Base-by-base conservation (phyloP, 2,113 vertebrate species). In the Nycticryphes semicollaris region DNA sequence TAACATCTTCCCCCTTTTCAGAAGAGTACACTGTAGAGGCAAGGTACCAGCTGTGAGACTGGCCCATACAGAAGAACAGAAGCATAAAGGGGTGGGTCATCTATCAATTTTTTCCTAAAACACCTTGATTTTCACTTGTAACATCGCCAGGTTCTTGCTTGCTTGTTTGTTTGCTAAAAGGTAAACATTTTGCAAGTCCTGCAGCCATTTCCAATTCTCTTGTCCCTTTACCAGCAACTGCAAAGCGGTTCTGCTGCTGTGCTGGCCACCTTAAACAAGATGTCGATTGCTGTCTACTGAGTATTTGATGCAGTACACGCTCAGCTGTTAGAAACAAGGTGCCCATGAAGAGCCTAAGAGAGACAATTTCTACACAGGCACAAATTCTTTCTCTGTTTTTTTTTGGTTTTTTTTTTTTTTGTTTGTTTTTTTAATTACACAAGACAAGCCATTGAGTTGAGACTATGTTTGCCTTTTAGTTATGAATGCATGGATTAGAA, bases 381-480 rank as follows among this genome's bases (percentile, higher is more conserved):
- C 33, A 47, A 51, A 78, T 64, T 63, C 13, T 83, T 73, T 50
- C 41, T 64, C 67, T 68, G 13, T 53, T 21, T 21, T 8, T 48
- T 48, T 21, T 4, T 45, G 41, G 41, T 47, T 19, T 18, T 47
- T 47, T 47, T 47, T 14, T 45, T 11, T 45, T 45, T 45, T 11
- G 43, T 45, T 45, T 45, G 12, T 27, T 17, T 30, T 54, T 54
- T 54, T 84, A 87, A 64, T 93, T 89, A 25, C 28, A 63, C 45
- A 30, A 74, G 43, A 83, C 80, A 33, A 81, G 25, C 17, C 66
- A 27, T 30, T 57, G 75, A 80, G 48, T 45, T 92, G 56, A 70
- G 33, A 69, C 22, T 90, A 43, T 84, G 45, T 79, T 95, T 95
- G 39, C 27, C n/a, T 90, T 96, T 84, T 82, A 39, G 57, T 84